Base-by-base conservation (phyloP, 2,888 invertebrate genomes). In the Campoletis raptor region DNA sequence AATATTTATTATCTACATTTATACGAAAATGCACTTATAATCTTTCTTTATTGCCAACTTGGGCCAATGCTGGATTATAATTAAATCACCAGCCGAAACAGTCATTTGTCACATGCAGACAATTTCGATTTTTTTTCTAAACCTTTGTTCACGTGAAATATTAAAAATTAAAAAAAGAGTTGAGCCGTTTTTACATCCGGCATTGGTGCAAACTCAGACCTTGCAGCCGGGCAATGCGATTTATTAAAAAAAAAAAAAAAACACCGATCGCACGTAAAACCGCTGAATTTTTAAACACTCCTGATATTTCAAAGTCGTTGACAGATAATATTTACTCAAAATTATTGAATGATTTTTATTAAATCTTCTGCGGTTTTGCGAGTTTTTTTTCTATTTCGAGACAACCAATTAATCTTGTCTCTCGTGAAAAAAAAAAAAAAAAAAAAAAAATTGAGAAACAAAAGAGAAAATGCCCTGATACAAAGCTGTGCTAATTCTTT, bases 1-100 rank as follows among this genome's bases (percentile, higher is more conserved):
- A 40, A 64, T 45, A 83, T 80, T 81, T 48, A 77, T 52, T 52
- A 40, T 85, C 76, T 57, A 24, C 88, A 89, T 89, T 86, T 89
- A 90, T 90, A 90, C 87, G 89, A 88, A 90, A 90, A 90, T 90
- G 89, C 89, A 90, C 87, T 89, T 81, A 90, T 88, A 88, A 90
- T 87, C 88, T 87, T 86, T 88, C 87, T 86, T 84, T 78, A 87
- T 79, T 45, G 85, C 79, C 81, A 82, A 72, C 83, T 85, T 48
- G 72, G 69, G 70, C 77, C 88, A 89, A 87, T 88, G 87, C 86
- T 69, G 74, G 85, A 88, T 88, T 77, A 67, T 64, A 70, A 1
- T 67, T 76, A 15, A 0, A 1, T 40, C 37, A n/a, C 9, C 37
- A 15, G n/a, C 21, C 40, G 40, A 10, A n/a, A 21, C 9, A 67